A percentile compares a stretch with the other conserved stretches of the same genome.
Conservation (phyloP, 2,797 vertebrate species). For the Adrianichthys oophorus region DNA sequence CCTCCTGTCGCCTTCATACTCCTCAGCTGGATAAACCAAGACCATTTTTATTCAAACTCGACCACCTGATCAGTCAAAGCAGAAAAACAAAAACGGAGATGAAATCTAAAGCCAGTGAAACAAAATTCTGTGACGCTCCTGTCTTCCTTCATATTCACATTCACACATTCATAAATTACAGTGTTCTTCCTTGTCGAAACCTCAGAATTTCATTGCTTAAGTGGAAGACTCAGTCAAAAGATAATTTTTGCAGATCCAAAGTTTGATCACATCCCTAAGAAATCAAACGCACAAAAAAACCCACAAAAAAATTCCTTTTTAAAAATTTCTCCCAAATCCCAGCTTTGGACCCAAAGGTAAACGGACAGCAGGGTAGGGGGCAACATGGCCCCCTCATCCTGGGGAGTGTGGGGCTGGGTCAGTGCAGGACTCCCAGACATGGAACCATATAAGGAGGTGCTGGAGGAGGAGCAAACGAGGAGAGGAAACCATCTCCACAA, state of each 20-base stretch:
- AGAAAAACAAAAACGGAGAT: slow-evolving; percentile 28
- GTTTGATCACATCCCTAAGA: slow-evolving; percentile 33
- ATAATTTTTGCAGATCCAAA: slow-evolving; percentile 33
- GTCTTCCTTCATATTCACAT: slow-evolving; percentile 17
- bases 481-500: slow-evolving; percentile 44
- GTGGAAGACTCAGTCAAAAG: slow-evolving; percentile 56
- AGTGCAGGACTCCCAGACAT: slow-evolving; percentile 44
- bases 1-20: slow-evolving; percentile 19
- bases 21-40: slow-evolving; percentile 15
- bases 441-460: slow-evolving; percentile 14
- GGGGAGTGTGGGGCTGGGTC: slow-evolving; percentile 55
- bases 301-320: slow-evolving; percentile 9
- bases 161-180: slow-evolving; percentile 22
- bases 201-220: slow-evolving; percentile 33
- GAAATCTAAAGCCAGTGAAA: slow-evolving; percentile 29
- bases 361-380: slow-evolving; percentile 40
- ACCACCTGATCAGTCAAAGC: slow-evolving; percentile 35
- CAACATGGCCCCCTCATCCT: slow-evolving; percentile 9
- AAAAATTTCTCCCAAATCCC: slow-evolving; percentile 44
- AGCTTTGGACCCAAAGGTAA: slow-evolving; percentile 14
- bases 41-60: slow-evolving; percentile 41
- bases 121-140: slow-evolving; percentile 10
- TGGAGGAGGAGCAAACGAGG: slow-evolving; percentile 25
- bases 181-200: slow-evolving; percentile 19
- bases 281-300: slow-evolving; percentile 21